Conservation (phyloP, 1,140 invertebrate species). For the Lerema accius region DNA sequence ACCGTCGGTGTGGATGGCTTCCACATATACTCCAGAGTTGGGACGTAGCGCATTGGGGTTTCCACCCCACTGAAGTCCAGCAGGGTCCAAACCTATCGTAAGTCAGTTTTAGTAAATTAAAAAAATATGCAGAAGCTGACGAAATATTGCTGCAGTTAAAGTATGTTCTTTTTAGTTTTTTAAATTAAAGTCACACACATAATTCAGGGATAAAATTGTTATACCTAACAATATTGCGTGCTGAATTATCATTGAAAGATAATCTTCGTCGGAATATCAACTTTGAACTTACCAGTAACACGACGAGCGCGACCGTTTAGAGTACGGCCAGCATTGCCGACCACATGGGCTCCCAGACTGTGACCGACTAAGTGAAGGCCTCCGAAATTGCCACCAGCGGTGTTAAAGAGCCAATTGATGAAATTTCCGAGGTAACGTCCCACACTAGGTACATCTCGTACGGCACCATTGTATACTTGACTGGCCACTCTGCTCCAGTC, state of each 20-base stretch:
- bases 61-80: slow-evolving; percentile 80
- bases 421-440: slow-evolving; percentile 81
- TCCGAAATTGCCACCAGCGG: slow-evolving; percentile 53
- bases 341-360: slow-evolving; percentile 62
- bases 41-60: slow-evolving; percentile 44
- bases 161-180: no score
- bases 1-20: slow-evolving; percentile 84
- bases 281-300: slow-evolving; percentile 50
- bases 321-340: slow-evolving; percentile 60
- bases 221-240: no score
- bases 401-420: slow-evolving; percentile 76
- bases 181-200: no score
- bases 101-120: background rate
- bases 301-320: slow-evolving; percentile 47
- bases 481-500: slow-evolving; percentile 80
- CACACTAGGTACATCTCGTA: slow-evolving; percentile 74
- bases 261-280: background rate
- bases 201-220: no score
- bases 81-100: slow-evolving; percentile 84
- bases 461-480: slow-evolving; percentile 75
- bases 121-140: no score
- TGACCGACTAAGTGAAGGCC: slow-evolving; percentile 55
- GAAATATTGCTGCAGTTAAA: no score
- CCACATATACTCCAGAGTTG: slow-evolving; percentile 83
- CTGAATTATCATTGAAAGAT: no score